phyloP scores from a whole-genome alignment of 2,797 vertebrate species.

The Premnoplex brunnescens region DNA sequence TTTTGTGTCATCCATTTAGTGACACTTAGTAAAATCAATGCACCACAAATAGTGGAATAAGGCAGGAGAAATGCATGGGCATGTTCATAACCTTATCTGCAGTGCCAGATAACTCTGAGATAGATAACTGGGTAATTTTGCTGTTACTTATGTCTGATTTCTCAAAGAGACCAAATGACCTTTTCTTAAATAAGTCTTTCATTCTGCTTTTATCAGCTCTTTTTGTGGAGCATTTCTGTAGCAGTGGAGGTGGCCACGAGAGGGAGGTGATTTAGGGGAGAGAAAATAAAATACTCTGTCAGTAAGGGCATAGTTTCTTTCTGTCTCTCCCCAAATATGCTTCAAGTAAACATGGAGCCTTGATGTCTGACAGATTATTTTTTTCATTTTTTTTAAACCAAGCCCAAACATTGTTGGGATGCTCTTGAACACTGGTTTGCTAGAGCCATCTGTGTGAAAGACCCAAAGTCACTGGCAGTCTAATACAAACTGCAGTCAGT shows the following conservation, averaged over 20 bases:
- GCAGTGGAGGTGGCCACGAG: background rate
- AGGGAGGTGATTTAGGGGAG: background rate
- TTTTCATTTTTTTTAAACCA: background rate
- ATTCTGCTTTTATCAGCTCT: background rate
- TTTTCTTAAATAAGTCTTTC: background rate
- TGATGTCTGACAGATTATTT: background rate
- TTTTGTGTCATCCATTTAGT: constrained; percentile 22
- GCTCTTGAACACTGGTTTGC: background rate
- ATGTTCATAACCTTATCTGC: background rate
- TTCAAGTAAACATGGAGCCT: background rate
- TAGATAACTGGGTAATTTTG: background rate
- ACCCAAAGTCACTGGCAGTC: background rate
- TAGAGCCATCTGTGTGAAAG: background rate
- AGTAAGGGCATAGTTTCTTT: background rate
- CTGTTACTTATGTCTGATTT: background rate
- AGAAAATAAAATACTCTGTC: background rate
- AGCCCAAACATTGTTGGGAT: background rate
- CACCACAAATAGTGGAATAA: background rate
- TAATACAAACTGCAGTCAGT: background rate
- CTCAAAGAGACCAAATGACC: background rate
- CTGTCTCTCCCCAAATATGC: background rate
- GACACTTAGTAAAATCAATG: constrained; percentile 13
- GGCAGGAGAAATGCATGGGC: background rate
- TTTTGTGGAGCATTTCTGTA: background rate
- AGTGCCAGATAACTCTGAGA: background rate